A percentile compares a stretch with the other conserved stretches of the same genome.
Evolutionary conservation across 2,113 vertebrate species (phyloP).

Genomic region (Lagopus leucura): DNA sequence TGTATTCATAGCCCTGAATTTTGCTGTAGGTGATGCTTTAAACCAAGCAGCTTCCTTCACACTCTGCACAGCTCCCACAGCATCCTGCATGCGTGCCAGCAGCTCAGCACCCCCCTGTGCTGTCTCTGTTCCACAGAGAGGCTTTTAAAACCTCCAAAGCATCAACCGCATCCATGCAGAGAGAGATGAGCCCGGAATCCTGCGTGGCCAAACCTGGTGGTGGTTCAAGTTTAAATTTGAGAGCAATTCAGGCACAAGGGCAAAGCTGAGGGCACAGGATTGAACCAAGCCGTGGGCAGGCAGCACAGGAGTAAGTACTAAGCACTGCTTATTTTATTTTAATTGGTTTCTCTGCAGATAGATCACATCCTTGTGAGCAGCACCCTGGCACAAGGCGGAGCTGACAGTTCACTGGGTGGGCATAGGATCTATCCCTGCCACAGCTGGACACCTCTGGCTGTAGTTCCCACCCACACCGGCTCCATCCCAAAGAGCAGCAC

Average conservation of each 20-base stretch:
- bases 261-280: neutral
- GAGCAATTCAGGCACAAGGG: accelerated
- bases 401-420: accelerated
- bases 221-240: accelerated
- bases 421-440: neutral
- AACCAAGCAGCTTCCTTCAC: neutral
- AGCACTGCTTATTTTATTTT: neutral
- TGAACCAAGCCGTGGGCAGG: accelerated
- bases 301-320: neutral
- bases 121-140: neutral
- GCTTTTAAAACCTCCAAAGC: neutral
- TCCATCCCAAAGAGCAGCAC: neutral
- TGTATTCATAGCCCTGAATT: accelerated
- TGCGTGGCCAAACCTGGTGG: accelerated
- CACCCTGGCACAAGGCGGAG: accelerated
- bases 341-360: neutral
- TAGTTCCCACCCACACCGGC: neutral
- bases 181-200: neutral
- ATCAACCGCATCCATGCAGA: accelerated
- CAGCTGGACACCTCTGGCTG: conserved; percentile 20
- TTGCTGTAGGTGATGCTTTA: accelerated
- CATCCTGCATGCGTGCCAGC: accelerated
- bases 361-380: neutral
- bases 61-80: neutral
- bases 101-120: neutral